Conservation (phyloP, 2,797 vertebrate species). For the Siniperca undulata region DNA sequence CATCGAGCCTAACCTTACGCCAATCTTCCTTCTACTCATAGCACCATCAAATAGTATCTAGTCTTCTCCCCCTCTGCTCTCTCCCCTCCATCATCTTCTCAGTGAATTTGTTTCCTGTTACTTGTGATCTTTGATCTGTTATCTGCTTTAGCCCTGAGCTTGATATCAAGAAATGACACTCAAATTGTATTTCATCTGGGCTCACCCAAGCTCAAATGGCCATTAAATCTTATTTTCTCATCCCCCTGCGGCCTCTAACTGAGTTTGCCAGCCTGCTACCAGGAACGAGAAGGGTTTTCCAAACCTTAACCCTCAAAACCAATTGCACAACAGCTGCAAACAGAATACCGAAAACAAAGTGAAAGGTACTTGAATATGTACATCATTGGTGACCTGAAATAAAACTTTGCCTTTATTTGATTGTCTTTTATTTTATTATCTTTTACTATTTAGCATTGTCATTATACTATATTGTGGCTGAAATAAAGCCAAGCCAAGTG, state of each 20-base stretch:
- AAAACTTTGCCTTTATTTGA: neutral
- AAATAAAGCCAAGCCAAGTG: neutral
- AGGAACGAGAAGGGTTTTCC: conserved; percentile 65
- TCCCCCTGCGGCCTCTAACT: conserved; percentile 59
- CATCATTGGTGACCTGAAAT: neutral
- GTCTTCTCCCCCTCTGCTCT: neutral
- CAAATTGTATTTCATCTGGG: conserved; percentile 70
- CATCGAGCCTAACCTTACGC: neutral
- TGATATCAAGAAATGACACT: conserved; percentile 70
- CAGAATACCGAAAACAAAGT: neutral
- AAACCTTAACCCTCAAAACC: conserved; percentile 32
- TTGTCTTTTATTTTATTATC: neutral
- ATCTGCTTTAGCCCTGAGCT: conserved; percentile 53
- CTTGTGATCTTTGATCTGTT: conserved; percentile 60
- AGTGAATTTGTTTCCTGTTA: conserved; percentile 53
- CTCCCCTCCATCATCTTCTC: conserved; percentile 32
- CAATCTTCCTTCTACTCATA: neutral
- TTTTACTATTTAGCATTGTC: neutral
- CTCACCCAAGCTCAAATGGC: conserved; percentile 56
- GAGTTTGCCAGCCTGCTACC: conserved; percentile 63
- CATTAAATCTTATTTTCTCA: conserved; percentile 69
- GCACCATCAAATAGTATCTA: neutral
- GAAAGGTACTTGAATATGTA: neutral
- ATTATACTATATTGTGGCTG: neutral
- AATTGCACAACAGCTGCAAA: conserved; percentile 27